Evolutionary conservation across 2,113 vertebrate genomes (phyloP).

Genomic region (Desmodus rotundus): DNA sequence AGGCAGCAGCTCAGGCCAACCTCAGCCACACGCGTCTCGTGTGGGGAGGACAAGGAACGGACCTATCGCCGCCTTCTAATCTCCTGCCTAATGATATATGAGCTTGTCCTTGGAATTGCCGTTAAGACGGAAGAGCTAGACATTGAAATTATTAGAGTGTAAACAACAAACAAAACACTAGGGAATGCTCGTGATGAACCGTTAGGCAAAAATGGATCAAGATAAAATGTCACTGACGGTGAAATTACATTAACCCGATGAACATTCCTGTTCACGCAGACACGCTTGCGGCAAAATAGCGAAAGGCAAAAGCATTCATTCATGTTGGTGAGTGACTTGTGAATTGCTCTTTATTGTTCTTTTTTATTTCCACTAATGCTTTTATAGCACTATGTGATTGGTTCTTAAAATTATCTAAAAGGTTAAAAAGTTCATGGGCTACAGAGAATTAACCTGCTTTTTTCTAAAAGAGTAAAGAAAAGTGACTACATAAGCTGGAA

Average conservation of each 20-base stretch:
- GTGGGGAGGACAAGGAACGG: background rate
- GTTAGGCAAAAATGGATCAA: background rate
- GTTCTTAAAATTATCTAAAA: background rate
- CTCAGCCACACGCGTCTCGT: too few relatives aligned
- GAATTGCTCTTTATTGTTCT: background rate
- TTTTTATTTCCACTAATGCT: background rate
- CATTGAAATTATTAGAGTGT: too few relatives aligned
- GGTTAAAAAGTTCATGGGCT: background rate
- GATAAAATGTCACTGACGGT: background rate
- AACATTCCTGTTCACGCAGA: background rate
- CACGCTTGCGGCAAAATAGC: background rate
- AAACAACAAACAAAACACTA: too few relatives aligned
- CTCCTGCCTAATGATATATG: background rate
- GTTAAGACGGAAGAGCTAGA: background rate
- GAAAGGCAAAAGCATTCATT: background rate
- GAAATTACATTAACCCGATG: background rate
- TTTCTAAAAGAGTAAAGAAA: background rate
- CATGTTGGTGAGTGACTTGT: background rate
- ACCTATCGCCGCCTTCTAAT: background rate
- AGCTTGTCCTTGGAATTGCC: background rate
- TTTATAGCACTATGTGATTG: background rate
- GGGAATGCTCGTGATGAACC: background rate
- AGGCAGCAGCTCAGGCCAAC: background rate
- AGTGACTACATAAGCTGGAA: rapidly evolving
- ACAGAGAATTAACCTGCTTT: background rate